Base-by-base conservation (phyloP, 2,797 vertebrate species). In the Pseudomugil tenellus region DNA sequence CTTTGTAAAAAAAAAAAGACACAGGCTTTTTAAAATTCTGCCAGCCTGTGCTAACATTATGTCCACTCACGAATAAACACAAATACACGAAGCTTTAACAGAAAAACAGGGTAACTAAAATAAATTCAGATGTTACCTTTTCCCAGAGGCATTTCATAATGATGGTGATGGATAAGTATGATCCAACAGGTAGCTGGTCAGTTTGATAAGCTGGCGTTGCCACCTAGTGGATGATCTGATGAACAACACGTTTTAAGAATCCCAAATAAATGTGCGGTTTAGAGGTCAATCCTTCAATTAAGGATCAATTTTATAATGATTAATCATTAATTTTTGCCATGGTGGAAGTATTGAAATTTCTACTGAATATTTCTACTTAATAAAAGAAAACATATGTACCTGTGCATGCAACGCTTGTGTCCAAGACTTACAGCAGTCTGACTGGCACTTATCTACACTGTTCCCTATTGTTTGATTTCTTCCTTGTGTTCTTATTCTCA, bases 101-200 rank as follows among this genome's bases (percentile, higher is more conserved):
- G 8, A 43, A 43, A n/a, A 43, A 41, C 13, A 41, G 17, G 16
- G 17, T 1, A 16, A 41, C 37, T 41, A 41, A 41, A 41, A 12
- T 12, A 43, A 37, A 37, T 37, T 8, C 13, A 37, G 13, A 37
- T 2, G 12, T 2, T 13, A 37, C 13, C 13, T 37, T 37, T 14
- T 14, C 35, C 35, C 35, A 37, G 35, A 13, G 35, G 35, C 35
- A 37, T 37, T 37, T 37, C 35, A 37, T 37, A 13, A 37, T 37
- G 12, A 37, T 37, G 35, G 35, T 14, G 37, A 17, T 41, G 16
- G 37, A 17, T 17, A 16, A 34, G 48, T 59, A 16, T 60, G 53
- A 71, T 79, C 74, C 80, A 90, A 87, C 89, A 87, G 84, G 89
- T 88, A 55, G 71, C 19, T 43, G 26, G 51, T 7, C 26, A 16